Evolutionary conservation across 1,140 invertebrate genomes (phyloP).

Genomic region (Drosophila kepulauana): DNA sequence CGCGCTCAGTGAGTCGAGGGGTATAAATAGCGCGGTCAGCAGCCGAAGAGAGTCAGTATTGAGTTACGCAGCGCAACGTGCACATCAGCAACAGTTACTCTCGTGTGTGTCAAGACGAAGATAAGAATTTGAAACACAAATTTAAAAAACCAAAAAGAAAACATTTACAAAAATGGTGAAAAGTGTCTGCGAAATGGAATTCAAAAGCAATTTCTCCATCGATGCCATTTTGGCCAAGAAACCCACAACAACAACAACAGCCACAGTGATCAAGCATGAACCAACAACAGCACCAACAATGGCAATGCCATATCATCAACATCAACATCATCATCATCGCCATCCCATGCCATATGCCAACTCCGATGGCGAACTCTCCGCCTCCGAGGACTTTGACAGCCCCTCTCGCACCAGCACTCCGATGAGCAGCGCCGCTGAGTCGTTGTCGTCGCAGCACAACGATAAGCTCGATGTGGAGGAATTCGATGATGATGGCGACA

Average conservation of each 20-base stretch:
- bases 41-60: constrained; percentile 68
- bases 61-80: constrained; percentile 57
- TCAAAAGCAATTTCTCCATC: constrained; percentile 90
- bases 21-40: constrained; percentile 70
- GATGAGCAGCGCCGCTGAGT: constrained; percentile 79
- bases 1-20: constrained; percentile 23
- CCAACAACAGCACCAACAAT: background rate
- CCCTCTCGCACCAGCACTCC: constrained; percentile 80
- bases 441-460: constrained; percentile 68
- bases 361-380: constrained; percentile 72
- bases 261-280: constrained; percentile 58
- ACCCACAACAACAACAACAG: constrained; percentile 35
- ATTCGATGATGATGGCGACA: constrained; percentile 67
- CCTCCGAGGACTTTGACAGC: constrained; percentile 77
- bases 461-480: constrained; percentile 77
- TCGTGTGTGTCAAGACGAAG: constrained; percentile 43
- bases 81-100: constrained; percentile 46
- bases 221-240: constrained; percentile 88
- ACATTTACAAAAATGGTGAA: constrained; percentile 65
- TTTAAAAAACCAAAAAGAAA: constrained; percentile 3
- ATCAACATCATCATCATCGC: constrained; percentile 47
- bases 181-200: constrained; percentile 81
- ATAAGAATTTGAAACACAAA: constrained; percentile 3
- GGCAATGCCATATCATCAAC: constrained; percentile 19
- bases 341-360: constrained; percentile 77